Evolutionary conservation across 1,140 invertebrate species (phyloP), one percentile per base, ranked within the genome.

Genomic region (Armadillidium nasatum): DNA sequence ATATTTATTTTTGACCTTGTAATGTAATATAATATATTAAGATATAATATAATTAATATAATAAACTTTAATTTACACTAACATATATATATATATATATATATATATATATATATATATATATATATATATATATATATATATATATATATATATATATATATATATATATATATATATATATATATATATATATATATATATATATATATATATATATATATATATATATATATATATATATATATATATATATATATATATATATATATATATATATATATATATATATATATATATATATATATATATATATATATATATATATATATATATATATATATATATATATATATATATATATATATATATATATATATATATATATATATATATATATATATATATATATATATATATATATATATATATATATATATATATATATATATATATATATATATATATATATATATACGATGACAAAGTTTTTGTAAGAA

Each of bases 111-210:
- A 68, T 68, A 68, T 68, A 68, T 68, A 11, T 22, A 22, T 22
- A 9, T 22, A 22, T 10, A 68, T 68, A 0, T 68, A 68, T 68
- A 68, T 68, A 68, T 11, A 68, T 68, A 68, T 2, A 15, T 68
- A n/a, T n/a, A 68, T 68, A 68, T 68, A 71, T 71, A 71, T 71
- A 71, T 71, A 71, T 33, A 44, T 44, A 71, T 44, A 71, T 71
- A 71, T 44, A 71, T 71, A 71, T 71, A 71, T 71, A 71, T 71
- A 71, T 33, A 71, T 71, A 71, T 33, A 71, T 33, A 71, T 33
- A 71, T 33, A 71, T 33, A 71, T 71, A 71, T 33, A 71, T 33
- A 71, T 33, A 71, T 71, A 71, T 71, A 71, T 71, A 71, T 71
- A 33, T 71, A 71, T 71, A 71, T 71, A 71, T 33, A 43, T 33